A percentile compares a stretch with the other conserved stretches of the same genome.
These are phyloP conservation scores for Aromia moschata DNA, from an alignment of 2,888 invertebrate species.

Conservation along the genomic window DNA sequence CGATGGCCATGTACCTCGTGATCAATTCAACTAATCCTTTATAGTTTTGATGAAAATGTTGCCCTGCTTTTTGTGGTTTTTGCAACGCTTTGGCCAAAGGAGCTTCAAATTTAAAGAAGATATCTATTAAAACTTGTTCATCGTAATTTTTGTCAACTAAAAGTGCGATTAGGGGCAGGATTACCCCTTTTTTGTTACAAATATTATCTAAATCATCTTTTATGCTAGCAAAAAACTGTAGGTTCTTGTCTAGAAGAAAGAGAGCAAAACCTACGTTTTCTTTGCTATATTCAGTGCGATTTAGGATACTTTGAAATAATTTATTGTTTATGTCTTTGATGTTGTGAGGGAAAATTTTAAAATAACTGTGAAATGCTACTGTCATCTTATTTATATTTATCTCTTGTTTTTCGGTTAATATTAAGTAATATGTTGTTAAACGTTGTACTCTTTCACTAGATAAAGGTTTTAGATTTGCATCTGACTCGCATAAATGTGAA, in stretches of 20 bases:
- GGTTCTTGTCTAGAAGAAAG: conserved; percentile 68
- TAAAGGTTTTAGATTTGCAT: conserved; percentile 41
- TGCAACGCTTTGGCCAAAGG: conserved; percentile 72
- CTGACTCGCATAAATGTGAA: conserved; percentile 28
- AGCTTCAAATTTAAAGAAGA: conserved; percentile 70
- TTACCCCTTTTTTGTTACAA: conserved; percentile 69
- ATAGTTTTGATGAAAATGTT: conserved; percentile 70
- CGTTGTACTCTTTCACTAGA: conserved; percentile 35
- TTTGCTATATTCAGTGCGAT: conserved; percentile 66
- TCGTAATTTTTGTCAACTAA: conserved; percentile 63
- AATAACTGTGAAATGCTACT: conserved; percentile 66
- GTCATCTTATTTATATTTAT: conserved; percentile 66
- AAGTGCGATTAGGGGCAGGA: conserved; percentile 70
- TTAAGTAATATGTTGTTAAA: conserved; percentile 40
- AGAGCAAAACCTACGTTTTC: conserved; percentile 68
- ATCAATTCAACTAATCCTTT: conserved; percentile 70
- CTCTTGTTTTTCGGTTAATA: conserved; percentile 38
- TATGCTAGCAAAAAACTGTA: conserved; percentile 63
- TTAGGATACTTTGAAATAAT: conserved; percentile 67
- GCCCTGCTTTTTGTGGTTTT: conserved; percentile 76
- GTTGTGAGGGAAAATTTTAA: conserved; percentile 71
- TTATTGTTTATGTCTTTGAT: conserved; percentile 65
- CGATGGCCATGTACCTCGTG: conserved; percentile 67
- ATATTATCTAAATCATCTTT: conserved; percentile 65
- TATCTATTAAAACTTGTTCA: conserved; percentile 64